Percentiles rank a stretch among this genome's conserved stretches.
Evolutionary conservation across 2,113 vertebrate species (phyloP).

Genomic region (Actenoides hombroni): DNA sequence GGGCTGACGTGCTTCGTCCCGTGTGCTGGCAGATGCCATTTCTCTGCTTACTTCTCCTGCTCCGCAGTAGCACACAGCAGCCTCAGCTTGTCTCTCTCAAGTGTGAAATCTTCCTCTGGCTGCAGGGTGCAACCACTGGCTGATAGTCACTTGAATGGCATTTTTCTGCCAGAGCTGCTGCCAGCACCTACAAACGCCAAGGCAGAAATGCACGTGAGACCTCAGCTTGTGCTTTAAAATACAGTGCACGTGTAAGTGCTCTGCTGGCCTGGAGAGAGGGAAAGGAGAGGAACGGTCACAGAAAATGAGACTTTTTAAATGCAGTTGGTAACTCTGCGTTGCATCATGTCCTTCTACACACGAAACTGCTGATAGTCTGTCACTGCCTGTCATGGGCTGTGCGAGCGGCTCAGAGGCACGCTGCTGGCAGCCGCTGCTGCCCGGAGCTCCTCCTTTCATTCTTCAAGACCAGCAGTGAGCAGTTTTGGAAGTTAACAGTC

Average conservation of each 20-base stretch:
- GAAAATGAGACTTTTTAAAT: background rate
- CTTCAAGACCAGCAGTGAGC: background rate
- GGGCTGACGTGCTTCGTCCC: background rate
- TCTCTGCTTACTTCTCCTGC: background rate
- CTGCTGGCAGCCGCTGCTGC: background rate
- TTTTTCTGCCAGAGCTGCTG: background rate
- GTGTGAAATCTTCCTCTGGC: background rate
- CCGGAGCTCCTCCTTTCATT: background rate
- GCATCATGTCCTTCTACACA: background rate
- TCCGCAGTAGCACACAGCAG: background rate
- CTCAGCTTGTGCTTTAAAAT: fast-evolving
- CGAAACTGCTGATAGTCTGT: background rate
- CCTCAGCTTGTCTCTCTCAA: background rate
- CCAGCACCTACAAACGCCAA: background rate
- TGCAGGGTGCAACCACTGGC: background rate
- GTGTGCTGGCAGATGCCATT: background rate
- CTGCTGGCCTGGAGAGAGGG: background rate
- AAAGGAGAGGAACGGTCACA: background rate
- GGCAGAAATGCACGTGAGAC: fast-evolving
- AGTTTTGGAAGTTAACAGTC: background rate
- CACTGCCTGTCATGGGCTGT: background rate
- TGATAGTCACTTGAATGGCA: background rate
- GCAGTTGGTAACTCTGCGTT: background rate
- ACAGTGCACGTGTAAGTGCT: fast-evolving
- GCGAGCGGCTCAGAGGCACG: background rate